Percentiles rank a stretch among this genome's conserved stretches.
phyloP scores from a whole-genome alignment of 2,888 invertebrate genomes.

The Rhaphigaster nebulosa region DNA sequence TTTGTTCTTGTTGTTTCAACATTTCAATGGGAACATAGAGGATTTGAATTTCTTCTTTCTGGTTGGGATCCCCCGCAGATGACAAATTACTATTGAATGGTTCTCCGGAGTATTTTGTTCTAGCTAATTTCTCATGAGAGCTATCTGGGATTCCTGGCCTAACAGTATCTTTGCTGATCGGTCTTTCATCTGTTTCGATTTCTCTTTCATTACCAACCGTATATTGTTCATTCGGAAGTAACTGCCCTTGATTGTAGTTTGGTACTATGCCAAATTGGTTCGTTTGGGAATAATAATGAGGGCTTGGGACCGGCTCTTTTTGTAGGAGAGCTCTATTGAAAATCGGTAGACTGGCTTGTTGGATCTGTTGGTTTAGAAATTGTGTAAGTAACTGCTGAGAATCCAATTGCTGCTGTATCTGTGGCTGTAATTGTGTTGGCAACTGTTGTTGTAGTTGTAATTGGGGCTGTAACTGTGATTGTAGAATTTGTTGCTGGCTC shows the following conservation, averaged over 20 bases:
- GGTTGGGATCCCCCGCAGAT: slow-evolving; percentile 65
- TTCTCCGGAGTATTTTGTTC: slow-evolving; percentile 59
- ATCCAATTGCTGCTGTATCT: slow-evolving; percentile 59
- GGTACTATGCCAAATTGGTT: slow-evolving; percentile 67
- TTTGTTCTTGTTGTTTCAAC: slow-evolving; percentile 70
- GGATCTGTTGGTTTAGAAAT: slow-evolving; percentile 63
- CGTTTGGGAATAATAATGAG: slow-evolving; percentile 67
- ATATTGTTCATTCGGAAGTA: slow-evolving; percentile 43
- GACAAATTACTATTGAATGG: slow-evolving; percentile 57
- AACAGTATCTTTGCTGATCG: neutral
- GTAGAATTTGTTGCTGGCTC: slow-evolving; percentile 59
- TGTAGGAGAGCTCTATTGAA: slow-evolving; percentile 37
- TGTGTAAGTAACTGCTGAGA: slow-evolving; percentile 61
- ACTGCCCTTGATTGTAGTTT: slow-evolving; percentile 66
- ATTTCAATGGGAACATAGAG: slow-evolving; percentile 87
- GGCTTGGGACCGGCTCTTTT: slow-evolving; percentile 34
- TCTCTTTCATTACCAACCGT: slow-evolving; percentile 36
- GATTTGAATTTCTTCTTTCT: slow-evolving; percentile 80
- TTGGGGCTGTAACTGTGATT: slow-evolving; percentile 60
- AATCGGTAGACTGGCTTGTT: slow-evolving; percentile 59
- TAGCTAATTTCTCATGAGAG: slow-evolving; percentile 66
- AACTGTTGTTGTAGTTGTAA: slow-evolving; percentile 59
- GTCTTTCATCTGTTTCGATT: neutral
- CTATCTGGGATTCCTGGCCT: neutral
- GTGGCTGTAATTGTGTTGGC: slow-evolving; percentile 66